These are phyloP conservation scores for Telmatochromis bifrenatus DNA, from an alignment of 2,113 vertebrate species.

Conservation along the genomic window DNA sequence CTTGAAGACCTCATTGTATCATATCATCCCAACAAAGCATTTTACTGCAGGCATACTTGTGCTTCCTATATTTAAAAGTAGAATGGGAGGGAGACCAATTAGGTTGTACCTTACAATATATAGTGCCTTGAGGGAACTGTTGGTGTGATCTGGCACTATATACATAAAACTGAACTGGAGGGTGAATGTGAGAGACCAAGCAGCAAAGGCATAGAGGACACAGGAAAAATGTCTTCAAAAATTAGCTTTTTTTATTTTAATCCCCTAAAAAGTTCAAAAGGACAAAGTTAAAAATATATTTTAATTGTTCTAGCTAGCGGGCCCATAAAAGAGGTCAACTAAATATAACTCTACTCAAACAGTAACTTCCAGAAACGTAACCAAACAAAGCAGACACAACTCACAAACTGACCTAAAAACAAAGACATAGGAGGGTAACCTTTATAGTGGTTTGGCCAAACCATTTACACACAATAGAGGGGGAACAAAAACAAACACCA, in stretches of 20 bases:
- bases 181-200: neutral
- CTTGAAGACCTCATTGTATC: neutral
- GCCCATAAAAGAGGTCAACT: neutral
- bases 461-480: neutral
- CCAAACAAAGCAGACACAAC: neutral
- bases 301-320: fast-evolving
- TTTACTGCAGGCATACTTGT: neutral
- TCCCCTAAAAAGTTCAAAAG: neutral
- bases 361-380: neutral
- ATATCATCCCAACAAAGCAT: neutral
- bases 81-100: neutral
- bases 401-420: neutral
- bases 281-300: neutral
- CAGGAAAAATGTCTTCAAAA: neutral
- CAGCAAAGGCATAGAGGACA: neutral
- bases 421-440: neutral
- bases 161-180: neutral
- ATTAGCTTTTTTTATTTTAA: neutral
- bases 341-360: neutral
- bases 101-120: neutral
- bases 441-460: neutral
- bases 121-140: neutral
- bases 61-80: neutral
- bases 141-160: neutral
- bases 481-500: neutral